phyloP scores from a whole-genome alignment of 2,113 vertebrate genomes.

The Bothrops jararaca region DNA sequence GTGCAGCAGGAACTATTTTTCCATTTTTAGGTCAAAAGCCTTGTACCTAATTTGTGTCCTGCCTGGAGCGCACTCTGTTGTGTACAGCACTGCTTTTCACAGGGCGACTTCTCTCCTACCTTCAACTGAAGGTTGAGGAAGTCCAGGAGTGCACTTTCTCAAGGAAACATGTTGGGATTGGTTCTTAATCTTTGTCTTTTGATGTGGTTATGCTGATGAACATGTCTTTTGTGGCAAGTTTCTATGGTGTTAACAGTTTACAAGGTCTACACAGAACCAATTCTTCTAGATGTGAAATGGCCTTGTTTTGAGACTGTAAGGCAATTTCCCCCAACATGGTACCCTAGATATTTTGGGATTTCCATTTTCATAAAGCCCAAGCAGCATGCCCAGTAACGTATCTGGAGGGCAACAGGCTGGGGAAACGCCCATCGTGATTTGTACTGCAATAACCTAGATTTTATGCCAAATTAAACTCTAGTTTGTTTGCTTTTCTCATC shows the following conservation, averaged over 20 bases:
- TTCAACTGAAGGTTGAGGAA: not conserved
- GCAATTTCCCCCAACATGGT: not conserved
- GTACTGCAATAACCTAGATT: conserved; percentile 62
- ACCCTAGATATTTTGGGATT: not conserved
- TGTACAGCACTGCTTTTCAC: not conserved
- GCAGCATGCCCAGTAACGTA: not conserved
- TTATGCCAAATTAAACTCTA: conserved; percentile 46
- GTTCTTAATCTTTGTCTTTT: conserved; percentile 35
- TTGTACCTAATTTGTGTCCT: not conserved
- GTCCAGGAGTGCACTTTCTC: not conserved
- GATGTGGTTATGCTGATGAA: conserved; percentile 22
- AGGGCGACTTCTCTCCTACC: not conserved
- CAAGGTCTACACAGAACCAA: conserved; percentile 51
- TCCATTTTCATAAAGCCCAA: not conserved
- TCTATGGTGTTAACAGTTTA: conserved; percentile 41
- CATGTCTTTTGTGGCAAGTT: conserved; percentile 62
- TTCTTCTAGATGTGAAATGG: conserved; percentile 51
- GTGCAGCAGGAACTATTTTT: not conserved
- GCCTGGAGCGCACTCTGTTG: not conserved
- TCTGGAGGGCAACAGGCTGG: not conserved
- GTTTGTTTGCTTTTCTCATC: conserved; percentile 33
- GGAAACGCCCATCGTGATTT: not conserved
- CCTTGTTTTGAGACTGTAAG: conserved; percentile 55
- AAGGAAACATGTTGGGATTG: not conserved
- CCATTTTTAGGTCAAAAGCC: not conserved